Evolutionary conservation across 1,140 invertebrate species (phyloP).

Genomic region (Drosophila arizonae): DNA sequence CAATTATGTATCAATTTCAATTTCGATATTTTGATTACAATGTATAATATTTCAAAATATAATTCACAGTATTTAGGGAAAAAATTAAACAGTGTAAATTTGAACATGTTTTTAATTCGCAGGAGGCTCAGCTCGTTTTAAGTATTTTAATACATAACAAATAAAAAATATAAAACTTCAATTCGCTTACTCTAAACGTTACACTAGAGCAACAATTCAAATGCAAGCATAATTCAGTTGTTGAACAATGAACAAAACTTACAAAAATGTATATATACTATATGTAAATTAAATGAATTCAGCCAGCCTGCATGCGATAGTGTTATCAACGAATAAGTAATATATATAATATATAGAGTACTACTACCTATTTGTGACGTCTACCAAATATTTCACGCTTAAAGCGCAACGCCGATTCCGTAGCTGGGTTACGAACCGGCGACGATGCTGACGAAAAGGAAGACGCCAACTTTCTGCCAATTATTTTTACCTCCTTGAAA

Average conservation of each 20-base stretch:
- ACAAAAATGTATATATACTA: not conserved
- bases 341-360: not conserved
- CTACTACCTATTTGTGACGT: constrained; percentile 14
- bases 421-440: constrained; percentile 40
- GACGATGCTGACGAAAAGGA: not conserved
- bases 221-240: not conserved
- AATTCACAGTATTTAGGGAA: too few species aligned
- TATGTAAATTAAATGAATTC: not conserved
- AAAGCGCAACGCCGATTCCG: constrained; percentile 58
- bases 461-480: constrained; percentile 2
- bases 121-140: not conserved
- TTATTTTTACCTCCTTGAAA: constrained; percentile 20
- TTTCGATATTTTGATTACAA: too few species aligned
- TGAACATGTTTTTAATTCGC: too few species aligned
- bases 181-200: not conserved
- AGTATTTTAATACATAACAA: not conserved
- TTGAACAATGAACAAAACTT: not conserved
- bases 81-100: not conserved
- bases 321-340: constrained; percentile 1
- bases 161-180: not conserved
- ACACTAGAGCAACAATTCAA: not conserved
- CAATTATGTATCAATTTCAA: too few species aligned
- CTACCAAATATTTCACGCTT: constrained; percentile 44
- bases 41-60: too few species aligned
- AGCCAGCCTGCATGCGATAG: not conserved